phyloP scores from a whole-genome alignment of 2,797 vertebrate genomes.

The Eulemur rubriventer region DNA sequence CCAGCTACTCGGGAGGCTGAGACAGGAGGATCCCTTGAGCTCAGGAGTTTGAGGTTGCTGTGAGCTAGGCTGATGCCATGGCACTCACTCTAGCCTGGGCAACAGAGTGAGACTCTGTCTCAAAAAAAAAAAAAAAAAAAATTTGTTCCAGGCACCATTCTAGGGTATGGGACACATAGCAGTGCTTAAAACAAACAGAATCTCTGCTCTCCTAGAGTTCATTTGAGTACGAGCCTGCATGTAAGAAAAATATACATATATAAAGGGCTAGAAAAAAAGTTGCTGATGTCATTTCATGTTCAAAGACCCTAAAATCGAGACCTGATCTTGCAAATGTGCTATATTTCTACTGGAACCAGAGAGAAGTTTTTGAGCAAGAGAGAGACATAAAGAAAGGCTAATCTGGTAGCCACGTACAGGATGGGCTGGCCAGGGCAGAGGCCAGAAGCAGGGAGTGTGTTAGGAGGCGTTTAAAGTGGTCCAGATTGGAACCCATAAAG shows the following conservation, averaged over 20 bases:
- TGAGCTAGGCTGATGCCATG: no score
- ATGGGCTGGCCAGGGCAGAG: neutral
- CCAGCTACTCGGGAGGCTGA: no score
- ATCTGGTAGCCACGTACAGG: neutral
- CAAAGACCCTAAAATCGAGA: constrained; percentile 17
- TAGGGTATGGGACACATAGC: neutral
- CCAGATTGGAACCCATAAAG: neutral
- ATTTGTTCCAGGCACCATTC: neutral
- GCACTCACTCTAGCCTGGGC: no score
- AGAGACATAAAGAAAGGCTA: neutral
- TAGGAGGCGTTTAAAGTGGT: neutral
- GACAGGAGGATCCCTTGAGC: no score
- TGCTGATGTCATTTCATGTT: neutral
- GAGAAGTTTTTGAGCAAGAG: neutral
- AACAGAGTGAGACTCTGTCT: no score
- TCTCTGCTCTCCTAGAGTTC: neutral
- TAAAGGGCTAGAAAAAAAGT: neutral
- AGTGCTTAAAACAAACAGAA: neutral
- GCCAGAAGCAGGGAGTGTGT: neutral
- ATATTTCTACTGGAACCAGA: neutral
- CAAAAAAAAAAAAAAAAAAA: no score
- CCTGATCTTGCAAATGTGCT: neutral
- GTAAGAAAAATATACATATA: neutral
- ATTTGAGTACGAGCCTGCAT: neutral
- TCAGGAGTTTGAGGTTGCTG: no score